Base-by-base conservation (phyloP, 2,888 invertebrate genomes). In the Diploptera punctata region DNA sequence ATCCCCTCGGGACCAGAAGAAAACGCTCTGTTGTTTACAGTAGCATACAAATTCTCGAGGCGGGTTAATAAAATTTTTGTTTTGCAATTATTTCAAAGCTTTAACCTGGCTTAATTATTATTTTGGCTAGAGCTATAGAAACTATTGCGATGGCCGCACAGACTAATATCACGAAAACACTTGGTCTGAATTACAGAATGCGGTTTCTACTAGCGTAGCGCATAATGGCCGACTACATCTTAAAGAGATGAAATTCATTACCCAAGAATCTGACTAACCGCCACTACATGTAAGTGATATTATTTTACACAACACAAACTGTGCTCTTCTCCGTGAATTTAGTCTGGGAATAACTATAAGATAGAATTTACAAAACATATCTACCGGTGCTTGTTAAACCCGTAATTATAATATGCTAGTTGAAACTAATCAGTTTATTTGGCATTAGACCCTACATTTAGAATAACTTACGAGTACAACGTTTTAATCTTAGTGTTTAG, bases 41-140 rank as follows among this genome's bases (percentile, higher is more conserved):
- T n/a, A 21, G 18, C 38, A 29, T 24, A 65, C 65, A 26, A 54
- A 54, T 54, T 26, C 29, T 54, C 16, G 1, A 47, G 26, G 29
- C 26, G 47, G n/a, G 65, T 47, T 65, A 47, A 65, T 65, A 65
- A 65, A 65, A 65, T 65, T 24, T 47, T 47, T 65, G 31, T 16
- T 29, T n/a, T 29, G 2, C 29, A 57, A 7, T 29, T 57, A 57
- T 31, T 57, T 57, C 57, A 57, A n/a, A 57, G 9, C 24, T 57
- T 57, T 57, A 57, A 31, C 29, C 16, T 57, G 29, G 9, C 0
- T 19, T 24, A 24, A 16, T 52, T 52, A 18, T 52, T 52, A 52
- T 52, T 52, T 5, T 24, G 24, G 10, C 33, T 33, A 10, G 33
- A 10, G 57, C n/a, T 57, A 57, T 24, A 16, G 57, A n/a, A 52